Conservation (phyloP, 2,797 vertebrate species). For the Sebastes iracundus region DNA sequence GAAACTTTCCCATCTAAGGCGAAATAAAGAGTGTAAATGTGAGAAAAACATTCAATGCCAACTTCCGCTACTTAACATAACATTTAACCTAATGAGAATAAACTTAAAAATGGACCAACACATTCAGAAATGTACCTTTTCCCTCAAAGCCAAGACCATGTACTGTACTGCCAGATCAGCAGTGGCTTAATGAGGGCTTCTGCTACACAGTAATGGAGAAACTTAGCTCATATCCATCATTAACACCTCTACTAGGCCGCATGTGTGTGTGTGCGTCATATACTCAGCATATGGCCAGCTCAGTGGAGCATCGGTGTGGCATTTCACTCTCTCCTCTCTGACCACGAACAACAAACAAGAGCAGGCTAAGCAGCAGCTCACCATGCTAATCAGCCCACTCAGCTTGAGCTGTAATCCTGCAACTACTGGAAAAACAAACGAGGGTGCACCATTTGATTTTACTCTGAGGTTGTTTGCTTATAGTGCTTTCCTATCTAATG, state of each 20-base stretch:
- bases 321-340: constrained; percentile 37
- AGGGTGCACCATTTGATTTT: neutral
- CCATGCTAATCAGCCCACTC: neutral
- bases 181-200: neutral
- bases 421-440: neutral
- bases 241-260: neutral
- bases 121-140: neutral
- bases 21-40: too few relatives aligned
- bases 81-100: neutral
- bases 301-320: constrained; percentile 40
- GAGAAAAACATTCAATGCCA: too few relatives aligned
- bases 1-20: too few relatives aligned
- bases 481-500: neutral
- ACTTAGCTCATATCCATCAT: constrained; percentile 1
- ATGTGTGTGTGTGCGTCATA: neutral
- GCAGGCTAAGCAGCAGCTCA: neutral
- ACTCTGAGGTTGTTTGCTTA: neutral
- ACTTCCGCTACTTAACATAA: too few relatives aligned
- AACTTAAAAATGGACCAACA: neutral
- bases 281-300: constrained; percentile 37
- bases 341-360: constrained; percentile 28
- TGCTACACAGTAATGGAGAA: constrained; percentile 2
- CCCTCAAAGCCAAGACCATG: neutral
- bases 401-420: neutral
- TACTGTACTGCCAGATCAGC: neutral